These are phyloP conservation scores for Diplodus sargus DNA, from an alignment of 2,797 vertebrate species.

Conservation along the genomic window DNA sequence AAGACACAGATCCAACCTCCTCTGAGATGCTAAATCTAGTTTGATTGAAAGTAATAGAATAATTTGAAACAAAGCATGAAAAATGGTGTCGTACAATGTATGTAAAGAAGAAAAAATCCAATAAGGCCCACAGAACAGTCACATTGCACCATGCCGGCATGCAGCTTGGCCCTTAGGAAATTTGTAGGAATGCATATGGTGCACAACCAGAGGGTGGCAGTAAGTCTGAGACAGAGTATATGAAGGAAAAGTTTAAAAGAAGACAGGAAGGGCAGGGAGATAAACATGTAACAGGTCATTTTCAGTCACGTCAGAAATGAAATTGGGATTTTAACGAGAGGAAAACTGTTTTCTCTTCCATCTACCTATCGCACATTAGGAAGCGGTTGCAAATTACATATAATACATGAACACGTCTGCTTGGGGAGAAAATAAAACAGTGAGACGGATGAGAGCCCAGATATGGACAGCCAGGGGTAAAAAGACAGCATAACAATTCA, in stretches of 20 bases:
- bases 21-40: not conserved
- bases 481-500: slow-evolving; percentile 10
- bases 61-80: not conserved
- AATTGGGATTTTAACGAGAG: slow-evolving; percentile 33
- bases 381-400: slow-evolving; percentile 24
- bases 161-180: not conserved
- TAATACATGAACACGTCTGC: not conserved
- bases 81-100: not conserved
- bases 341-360: not conserved
- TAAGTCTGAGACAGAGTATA: not conserved
- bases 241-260: slow-evolving; percentile 1
- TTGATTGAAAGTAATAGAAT: not conserved
- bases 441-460: slow-evolving; percentile 14
- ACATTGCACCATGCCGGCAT: not conserved
- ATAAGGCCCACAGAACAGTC: not conserved
- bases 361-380: slow-evolving; percentile 18
- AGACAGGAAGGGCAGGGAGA: not conserved
- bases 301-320: slow-evolving; percentile 29
- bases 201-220: slow-evolving; percentile 13
- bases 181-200: not conserved
- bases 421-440: not conserved
- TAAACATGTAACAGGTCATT: slow-evolving; percentile 27
- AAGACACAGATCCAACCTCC: not conserved
- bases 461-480: not conserved
- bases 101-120: not conserved